Evolutionary conservation across 2,113 vertebrate species (phyloP).

Genomic region (Scalopus aquaticus): DNA sequence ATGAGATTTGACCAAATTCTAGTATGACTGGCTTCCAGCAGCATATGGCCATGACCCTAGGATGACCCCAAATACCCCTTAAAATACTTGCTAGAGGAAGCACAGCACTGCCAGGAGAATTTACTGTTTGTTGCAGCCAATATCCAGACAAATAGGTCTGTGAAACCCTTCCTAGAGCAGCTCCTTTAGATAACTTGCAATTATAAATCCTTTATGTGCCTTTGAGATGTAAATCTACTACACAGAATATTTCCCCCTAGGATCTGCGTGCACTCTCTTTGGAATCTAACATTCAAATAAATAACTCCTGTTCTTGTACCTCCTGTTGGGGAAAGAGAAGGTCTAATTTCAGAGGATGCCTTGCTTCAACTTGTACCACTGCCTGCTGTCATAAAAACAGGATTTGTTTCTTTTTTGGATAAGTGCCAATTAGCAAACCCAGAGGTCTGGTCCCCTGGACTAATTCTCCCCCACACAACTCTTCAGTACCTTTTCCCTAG

Average conservation of each 20-base stretch:
- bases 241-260: not conserved
- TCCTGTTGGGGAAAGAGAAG: not conserved
- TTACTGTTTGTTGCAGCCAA: not conserved
- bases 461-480: not conserved
- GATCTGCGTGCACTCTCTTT: not conserved
- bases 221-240: not conserved
- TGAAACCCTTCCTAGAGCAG: not conserved
- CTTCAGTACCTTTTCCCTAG: not conserved
- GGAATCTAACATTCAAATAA: not conserved
- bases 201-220: not conserved
- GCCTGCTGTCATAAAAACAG: not conserved
- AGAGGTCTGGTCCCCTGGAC: not conserved
- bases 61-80: not conserved
- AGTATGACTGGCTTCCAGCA: not conserved
- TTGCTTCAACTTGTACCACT: not conserved
- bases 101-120: not conserved
- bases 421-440: not conserved
- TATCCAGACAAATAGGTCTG: not conserved
- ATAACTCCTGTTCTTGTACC: not conserved
- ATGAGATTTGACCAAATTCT: not conserved
- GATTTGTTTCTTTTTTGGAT: not conserved
- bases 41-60: too few species aligned
- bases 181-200: not conserved
- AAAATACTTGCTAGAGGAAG: not conserved
- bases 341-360: not conserved